Evolutionary conservation across 2,113 vertebrate genomes (phyloP).

Genomic region (Progne subis): DNA sequence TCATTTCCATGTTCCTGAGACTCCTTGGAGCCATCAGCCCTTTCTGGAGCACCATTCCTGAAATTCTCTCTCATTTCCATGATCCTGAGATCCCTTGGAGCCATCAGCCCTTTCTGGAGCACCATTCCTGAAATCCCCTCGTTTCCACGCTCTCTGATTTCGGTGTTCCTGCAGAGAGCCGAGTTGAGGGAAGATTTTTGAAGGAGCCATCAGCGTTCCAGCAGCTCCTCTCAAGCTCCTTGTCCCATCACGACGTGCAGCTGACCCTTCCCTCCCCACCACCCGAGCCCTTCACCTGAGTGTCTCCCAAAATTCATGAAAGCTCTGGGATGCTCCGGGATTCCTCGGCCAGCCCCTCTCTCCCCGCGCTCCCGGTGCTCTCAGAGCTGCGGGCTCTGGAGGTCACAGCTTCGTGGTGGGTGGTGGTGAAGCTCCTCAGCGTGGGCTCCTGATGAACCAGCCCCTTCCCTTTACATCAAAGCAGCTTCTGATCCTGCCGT

Average conservation of each 20-base stretch:
- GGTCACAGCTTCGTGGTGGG: neutral
- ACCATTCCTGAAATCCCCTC: neutral
- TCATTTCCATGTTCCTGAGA: neutral
- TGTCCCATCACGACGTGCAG: neutral
- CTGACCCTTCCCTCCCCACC: neutral
- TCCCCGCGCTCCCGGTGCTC: fast-evolving
- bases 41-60: neutral
- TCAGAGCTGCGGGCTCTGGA: neutral
- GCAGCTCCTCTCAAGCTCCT: neutral
- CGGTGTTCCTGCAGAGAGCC: neutral
- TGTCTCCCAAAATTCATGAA: neutral
- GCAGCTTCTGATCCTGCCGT: neutral
- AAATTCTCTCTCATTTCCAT: neutral
- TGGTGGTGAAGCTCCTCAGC: neutral
- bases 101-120: neutral
- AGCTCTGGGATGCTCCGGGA: neutral
- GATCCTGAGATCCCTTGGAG: neutral
- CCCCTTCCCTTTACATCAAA: neutral
- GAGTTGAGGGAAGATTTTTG: neutral
- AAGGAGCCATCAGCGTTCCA: neutral
- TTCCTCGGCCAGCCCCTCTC: neutral
- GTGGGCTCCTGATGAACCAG: neutral
- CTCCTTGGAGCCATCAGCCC: neutral
- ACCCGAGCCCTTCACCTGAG: fast-evolving
- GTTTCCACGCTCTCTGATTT: fast-evolving